phyloP scores from a whole-genome alignment of 2,797 vertebrate species.

The Galago senegalensis region DNA sequence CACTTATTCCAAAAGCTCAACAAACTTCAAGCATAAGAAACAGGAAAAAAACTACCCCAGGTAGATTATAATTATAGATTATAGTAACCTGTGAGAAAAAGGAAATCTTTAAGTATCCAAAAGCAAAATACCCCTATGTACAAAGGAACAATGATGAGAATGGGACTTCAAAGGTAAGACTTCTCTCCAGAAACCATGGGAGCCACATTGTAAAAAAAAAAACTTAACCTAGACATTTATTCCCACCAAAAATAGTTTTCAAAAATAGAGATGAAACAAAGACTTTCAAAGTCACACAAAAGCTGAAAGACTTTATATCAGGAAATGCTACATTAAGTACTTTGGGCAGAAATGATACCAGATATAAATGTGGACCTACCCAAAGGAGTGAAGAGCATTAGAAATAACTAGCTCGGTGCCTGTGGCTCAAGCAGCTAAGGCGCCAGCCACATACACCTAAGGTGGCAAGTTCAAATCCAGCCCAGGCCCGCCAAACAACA shows the following conservation, averaged over 20 bases:
- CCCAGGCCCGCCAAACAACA: too few relatives aligned
- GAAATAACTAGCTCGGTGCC: neutral
- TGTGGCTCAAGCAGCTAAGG: too few relatives aligned
- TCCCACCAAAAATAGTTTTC: neutral
- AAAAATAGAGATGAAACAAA: neutral
- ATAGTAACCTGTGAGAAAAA: neutral
- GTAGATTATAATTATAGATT: neutral
- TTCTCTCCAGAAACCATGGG: neutral
- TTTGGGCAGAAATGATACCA: neutral
- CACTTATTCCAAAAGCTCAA: conserved; percentile 15
- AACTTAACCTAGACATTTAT: neutral
- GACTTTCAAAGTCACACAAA: neutral
- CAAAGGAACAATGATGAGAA: neutral
- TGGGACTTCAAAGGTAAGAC: neutral
- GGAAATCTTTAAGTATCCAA: neutral
- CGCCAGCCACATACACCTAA: too few relatives aligned
- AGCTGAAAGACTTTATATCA: neutral
- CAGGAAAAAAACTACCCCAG: neutral
- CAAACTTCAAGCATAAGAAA: neutral
- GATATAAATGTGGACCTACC: neutral
- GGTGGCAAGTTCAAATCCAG: too few relatives aligned
- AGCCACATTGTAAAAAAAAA: neutral
- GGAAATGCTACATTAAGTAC: neutral
- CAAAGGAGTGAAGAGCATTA: neutral
- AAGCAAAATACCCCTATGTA: neutral